Base-by-base conservation (phyloP, 2,888 invertebrate species). In the Sminthurinus aureus region DNA sequence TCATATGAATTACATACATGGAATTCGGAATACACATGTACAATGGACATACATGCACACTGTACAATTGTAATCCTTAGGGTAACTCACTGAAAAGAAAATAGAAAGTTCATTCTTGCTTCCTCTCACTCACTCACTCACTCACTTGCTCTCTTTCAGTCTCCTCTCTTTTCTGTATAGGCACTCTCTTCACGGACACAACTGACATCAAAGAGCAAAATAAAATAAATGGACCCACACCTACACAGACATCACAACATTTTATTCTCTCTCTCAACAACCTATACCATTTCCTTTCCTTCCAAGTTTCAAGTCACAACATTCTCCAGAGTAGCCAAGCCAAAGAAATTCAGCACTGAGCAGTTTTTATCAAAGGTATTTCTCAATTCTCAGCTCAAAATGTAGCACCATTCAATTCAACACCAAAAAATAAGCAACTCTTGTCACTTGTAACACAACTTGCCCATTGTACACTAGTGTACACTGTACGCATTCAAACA, bases 191-290 rank as follows among this genome's bases (percentile, higher is more conserved):
- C 79, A 67, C 82, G 79, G 82, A 84, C 79, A 73, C 82, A 82
- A 84, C 79, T 84, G 82, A 84, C 84, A 84, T 84, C 82, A 84
- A 84, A 84, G 82, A 84, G 82, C 71, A 82, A 84, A 84, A 81
- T 81, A 81, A 81, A 81, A 84, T 84, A 84, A 84, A 84, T 84
- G 84, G 84, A 82, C 82, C 84, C 79, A 79, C 82, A 79, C 82
- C 84, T 79, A 82, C 81, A 81, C 69, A 74, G 24, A 81, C 50
- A 84, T 69, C 79, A 69, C 79, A 69, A 38, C 38, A 38, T 38
- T 38, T 38, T 38, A 38, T 38, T 38, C 38, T 38, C 38, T 38
- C 38, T 73, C 73, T 84, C 67, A n/a, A 77, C 77, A 38, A 79
- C 22, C 67, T 69, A 20, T 51, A 22, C 69, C 20, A 69, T 69